Conservation (phyloP, 2,113 vertebrate genomes). For the Pachypanchax playfairii region DNA sequence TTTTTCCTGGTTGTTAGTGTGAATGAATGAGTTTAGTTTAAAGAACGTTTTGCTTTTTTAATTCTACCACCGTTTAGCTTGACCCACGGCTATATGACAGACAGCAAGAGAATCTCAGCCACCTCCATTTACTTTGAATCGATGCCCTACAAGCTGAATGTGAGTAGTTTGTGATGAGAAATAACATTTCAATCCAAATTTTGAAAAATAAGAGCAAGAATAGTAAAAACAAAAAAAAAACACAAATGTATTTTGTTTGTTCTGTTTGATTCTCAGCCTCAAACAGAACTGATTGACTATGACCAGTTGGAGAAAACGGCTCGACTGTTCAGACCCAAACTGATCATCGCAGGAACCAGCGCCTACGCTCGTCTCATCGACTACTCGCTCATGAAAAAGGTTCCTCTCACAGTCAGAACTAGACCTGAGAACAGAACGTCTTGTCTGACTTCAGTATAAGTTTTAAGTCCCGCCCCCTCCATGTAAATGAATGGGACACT, state of each 20-base stretch:
- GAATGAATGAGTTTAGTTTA: too few relatives aligned
- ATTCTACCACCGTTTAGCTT: conserved; percentile 77
- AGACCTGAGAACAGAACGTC: too few relatives aligned
- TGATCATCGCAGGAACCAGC: conserved; percentile 66
- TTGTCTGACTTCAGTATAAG: too few relatives aligned
- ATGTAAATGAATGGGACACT: too few relatives aligned
- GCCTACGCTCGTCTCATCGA: conserved; percentile 61
- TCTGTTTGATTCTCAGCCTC: conserved; percentile 43
- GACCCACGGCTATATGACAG: conserved; percentile 93
- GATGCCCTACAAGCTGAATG: conserved; percentile 93
- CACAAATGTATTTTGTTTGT: too few relatives aligned
- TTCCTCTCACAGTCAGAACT: not conserved
- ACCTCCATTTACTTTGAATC: conserved; percentile 97
- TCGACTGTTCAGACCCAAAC: conserved; percentile 60
- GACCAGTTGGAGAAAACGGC: conserved; percentile 55
- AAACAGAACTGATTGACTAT: conserved; percentile 63
- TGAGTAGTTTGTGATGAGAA: conserved; percentile 73
- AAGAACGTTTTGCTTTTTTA: not conserved
- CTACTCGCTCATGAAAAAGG: conserved; percentile 62
- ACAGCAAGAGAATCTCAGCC: conserved; percentile 88
- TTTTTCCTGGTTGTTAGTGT: too few relatives aligned
- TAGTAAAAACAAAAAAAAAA: too few relatives aligned
- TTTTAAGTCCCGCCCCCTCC: too few relatives aligned
- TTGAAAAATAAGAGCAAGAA: too few relatives aligned
- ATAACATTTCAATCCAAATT: not conserved